phyloP scores from a whole-genome alignment of 2,113 vertebrate species.

The Acrocephalus arundinaceus region DNA sequence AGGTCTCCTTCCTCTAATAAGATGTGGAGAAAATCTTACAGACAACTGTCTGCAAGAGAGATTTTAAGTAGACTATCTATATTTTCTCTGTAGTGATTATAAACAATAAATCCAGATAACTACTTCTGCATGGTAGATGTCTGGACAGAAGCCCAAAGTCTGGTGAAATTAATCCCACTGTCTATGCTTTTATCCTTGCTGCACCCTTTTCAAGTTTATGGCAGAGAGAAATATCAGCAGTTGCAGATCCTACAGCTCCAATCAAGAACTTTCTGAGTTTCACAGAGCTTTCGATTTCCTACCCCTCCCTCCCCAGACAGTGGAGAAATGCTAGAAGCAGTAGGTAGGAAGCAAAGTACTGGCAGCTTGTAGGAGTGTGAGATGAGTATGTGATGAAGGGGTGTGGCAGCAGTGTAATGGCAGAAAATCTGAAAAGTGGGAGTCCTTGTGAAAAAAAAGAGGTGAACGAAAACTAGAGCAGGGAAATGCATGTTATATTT shows the following conservation, averaged over 20 bases:
- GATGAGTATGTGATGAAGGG: constrained; percentile 50
- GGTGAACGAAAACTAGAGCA: constrained; percentile 26
- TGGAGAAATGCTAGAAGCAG: not conserved
- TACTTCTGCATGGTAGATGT: not conserved
- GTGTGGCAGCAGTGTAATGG: constrained; percentile 19
- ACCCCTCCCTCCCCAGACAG: not conserved
- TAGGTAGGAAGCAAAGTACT: constrained; percentile 41
- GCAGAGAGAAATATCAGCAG: not conserved
- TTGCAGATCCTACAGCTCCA: not conserved
- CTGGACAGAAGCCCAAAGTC: not conserved
- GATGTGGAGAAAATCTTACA: not conserved
- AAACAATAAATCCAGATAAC: not conserved
- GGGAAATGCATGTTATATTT: not conserved
- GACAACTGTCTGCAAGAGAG: not conserved
- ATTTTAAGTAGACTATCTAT: not conserved
- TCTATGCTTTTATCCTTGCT: not conserved
- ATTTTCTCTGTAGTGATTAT: not conserved
- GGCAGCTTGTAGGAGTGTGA: constrained; percentile 33
- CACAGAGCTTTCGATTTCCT: not conserved
- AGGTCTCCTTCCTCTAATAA: not conserved
- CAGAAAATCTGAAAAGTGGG: constrained; percentile 47
- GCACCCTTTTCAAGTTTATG: not conserved
- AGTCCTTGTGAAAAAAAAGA: constrained; percentile 13
- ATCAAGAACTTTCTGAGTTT: not conserved
- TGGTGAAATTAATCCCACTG: not conserved